Evolutionary conservation across 2,888 invertebrate genomes (phyloP).

Genomic region (Eilema griseolum): DNA sequence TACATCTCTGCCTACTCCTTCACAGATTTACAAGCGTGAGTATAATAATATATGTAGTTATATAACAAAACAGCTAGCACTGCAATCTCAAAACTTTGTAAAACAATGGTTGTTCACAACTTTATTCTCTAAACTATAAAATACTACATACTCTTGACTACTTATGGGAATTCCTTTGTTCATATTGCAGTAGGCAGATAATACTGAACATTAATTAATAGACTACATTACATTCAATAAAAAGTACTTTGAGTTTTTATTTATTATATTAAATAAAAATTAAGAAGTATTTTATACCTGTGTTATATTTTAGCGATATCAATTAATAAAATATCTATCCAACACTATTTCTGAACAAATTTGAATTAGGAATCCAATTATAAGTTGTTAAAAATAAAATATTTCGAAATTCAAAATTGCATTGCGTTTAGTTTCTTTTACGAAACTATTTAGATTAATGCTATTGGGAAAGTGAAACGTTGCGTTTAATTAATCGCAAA

Average conservation of each 20-base stretch:
- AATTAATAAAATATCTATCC: not conserved
- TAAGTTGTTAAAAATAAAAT: not conserved
- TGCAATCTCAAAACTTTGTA: not conserved
- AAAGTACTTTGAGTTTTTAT: not conserved
- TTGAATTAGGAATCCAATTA: not conserved
- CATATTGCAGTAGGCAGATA: not conserved
- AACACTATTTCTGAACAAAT: not conserved
- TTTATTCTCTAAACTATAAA: constrained; percentile 3
- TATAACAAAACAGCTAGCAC: not conserved
- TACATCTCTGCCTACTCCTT: too few species aligned
- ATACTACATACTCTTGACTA: not conserved
- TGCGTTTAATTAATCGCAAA: constrained; percentile 13
- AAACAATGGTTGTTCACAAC: constrained; percentile 8
- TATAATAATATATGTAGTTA: too few species aligned
- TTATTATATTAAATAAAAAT: too few species aligned
- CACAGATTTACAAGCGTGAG: too few species aligned
- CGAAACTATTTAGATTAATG: not conserved
- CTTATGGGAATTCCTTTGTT: constrained; percentile 9
- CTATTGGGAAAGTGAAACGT: constrained; percentile 10
- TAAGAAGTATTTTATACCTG: not conserved
- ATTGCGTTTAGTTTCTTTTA: constrained; percentile 2
- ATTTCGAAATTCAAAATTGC: not conserved
- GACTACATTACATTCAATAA: not conserved
- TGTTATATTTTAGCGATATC: not conserved
- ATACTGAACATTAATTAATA: not conserved